Evolutionary conservation across 2,888 invertebrate species (phyloP).

Genomic region (Shargacucullia verbasci): DNA sequence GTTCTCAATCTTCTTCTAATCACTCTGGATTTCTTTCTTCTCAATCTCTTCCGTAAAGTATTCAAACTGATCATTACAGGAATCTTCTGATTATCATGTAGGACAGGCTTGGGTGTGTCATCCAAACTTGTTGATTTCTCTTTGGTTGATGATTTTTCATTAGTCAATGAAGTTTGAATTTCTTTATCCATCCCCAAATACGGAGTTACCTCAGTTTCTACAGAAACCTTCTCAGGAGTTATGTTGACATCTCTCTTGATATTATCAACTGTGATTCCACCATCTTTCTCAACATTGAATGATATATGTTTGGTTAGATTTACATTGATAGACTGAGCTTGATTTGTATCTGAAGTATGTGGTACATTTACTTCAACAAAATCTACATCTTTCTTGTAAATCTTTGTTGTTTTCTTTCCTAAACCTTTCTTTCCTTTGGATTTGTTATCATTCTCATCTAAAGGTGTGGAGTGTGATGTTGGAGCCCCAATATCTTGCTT

Average conservation of each 20-base stretch:
- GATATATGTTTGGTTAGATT: constrained; percentile 85
- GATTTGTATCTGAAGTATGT: constrained; percentile 63
- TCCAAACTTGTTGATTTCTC: constrained; percentile 17
- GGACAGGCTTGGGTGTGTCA: constrained; percentile 41
- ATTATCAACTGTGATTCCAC: constrained; percentile 73
- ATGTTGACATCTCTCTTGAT: constrained; percentile 69
- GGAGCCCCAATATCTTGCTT: constrained; percentile 80
- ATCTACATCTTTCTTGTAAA: constrained; percentile 79
- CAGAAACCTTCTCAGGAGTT: constrained; percentile 69
- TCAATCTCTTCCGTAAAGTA: constrained; percentile 71
- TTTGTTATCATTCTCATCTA: constrained; percentile 73
- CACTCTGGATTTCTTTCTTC: constrained; percentile 67
- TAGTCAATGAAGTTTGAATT: constrained; percentile 76
- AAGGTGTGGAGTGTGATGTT: constrained; percentile 88
- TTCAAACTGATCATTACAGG: constrained; percentile 80
- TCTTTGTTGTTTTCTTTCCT: constrained; percentile 76
- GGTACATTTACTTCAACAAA: constrained; percentile 79
- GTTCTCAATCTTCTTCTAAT: constrained; percentile 63
- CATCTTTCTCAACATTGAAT: constrained; percentile 83
- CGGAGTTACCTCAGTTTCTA: constrained; percentile 58
- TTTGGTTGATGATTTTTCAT: constrained; percentile 42
- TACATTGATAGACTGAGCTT: constrained; percentile 76
- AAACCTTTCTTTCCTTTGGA: constrained; percentile 71
- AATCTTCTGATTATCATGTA: constrained; percentile 61
- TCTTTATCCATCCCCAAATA: constrained; percentile 73